Conservation (phyloP, 2,113 vertebrate species). For the Lophura nycthemera region DNA sequence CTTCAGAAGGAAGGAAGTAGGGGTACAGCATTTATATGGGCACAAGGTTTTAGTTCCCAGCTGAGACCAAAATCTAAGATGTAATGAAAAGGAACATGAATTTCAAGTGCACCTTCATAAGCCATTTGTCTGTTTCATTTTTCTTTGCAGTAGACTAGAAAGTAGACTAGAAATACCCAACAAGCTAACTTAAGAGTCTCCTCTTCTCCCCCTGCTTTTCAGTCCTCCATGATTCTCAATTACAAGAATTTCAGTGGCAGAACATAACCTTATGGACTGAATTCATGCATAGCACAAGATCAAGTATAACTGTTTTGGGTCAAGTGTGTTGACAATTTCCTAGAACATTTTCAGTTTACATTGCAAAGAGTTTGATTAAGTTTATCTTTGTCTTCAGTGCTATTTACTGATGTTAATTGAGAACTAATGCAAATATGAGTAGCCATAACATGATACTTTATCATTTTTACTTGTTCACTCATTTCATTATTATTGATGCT, state of each 20-base stretch:
- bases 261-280: not conserved
- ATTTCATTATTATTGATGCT: not conserved
- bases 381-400: not conserved
- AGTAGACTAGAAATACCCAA: not conserved
- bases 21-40: accelerated
- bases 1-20: not conserved
- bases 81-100: not conserved
- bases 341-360: not conserved
- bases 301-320: not conserved
- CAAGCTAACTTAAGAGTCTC: not conserved
- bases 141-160: not conserved
- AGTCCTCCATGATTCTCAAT: not conserved
- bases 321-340: not conserved
- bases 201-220: not conserved
- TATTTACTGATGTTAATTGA: not conserved
- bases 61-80: not conserved
- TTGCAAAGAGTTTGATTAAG: not conserved
- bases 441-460: not conserved
- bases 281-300: not conserved
- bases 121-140: not conserved
- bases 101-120: not conserved
- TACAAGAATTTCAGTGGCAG: not conserved
- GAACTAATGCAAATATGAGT: not conserved
- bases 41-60: not conserved
- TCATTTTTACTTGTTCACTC: not conserved